Evolutionary conservation across 2,888 invertebrate species (phyloP), one percentile per base, ranked within the genome.

Genomic region (Brenthis hecate): DNA sequence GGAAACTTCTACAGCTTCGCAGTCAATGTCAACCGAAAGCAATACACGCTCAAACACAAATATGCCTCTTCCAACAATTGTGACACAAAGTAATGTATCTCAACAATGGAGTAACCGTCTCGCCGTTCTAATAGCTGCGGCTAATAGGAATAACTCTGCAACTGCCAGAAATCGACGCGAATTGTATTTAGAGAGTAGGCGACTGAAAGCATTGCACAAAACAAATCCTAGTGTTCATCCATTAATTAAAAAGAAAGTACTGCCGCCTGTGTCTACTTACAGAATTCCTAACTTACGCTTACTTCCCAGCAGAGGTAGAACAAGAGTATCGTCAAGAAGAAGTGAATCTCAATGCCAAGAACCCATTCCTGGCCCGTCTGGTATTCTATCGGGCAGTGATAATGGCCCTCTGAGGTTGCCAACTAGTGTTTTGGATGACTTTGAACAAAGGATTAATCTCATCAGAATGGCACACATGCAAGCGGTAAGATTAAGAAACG

Each of bases 101-200:
- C 86, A 88, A 70, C 79, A 80, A 56, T 91, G 89, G 90, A 91
- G 91, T 72, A 86, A 88, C 75, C 87, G 92, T 1, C 83, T 93
- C 13, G 92, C 92, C 1, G 91, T 92, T 6, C 92, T 91, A 76
- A 93, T 93, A 72, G 81, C 93, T 8, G 92, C 87, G 13, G 93
- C 91, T 0, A 93, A 93, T 70, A 85, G 89, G 77, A 93, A 92
- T 77, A 84, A 80, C 70, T 92, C 93, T 1, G 73, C 80, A 28
- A 91, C 90, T 16, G 92, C 92, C 3, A 82, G 86, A 66, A 86
- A 81, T 66, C 81, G 93, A 75, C 80, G 88, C 68, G 92, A 93
- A 19, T 71, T 88, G 19, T 93, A 93, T 72, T 72, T 88, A 61
- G 90, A 91, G 75, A 83, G 83, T 64, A 88, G 82, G 74, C 82